A percentile compares a stretch with the other conserved stretches of the same genome.
Evolutionary conservation across 2,113 vertebrate genomes (phyloP).

Genomic region (Calypte anna): DNA sequence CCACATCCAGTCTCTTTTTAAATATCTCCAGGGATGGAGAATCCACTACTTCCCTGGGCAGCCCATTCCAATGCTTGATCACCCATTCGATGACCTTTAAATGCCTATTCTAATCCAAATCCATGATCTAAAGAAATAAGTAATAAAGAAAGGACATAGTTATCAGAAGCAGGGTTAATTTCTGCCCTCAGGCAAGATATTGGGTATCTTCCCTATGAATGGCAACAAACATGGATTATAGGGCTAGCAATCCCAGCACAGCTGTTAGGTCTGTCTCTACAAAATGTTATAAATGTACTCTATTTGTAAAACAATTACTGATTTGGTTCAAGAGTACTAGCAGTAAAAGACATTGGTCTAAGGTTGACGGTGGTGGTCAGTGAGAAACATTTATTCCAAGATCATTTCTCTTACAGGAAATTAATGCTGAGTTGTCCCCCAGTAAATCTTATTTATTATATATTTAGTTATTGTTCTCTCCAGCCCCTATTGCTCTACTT

Average conservation of each 20-base stretch:
- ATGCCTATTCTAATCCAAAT: neutral
- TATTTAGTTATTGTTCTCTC: neutral
- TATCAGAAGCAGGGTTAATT: neutral
- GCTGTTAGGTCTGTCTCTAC: neutral
- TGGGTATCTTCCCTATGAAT: neutral
- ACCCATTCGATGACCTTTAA: neutral
- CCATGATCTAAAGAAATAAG: neutral
- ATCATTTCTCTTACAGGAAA: neutral
- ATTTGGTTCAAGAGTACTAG: neutral
- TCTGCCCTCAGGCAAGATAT: neutral
- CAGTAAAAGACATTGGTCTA: neutral
- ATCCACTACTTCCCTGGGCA: no score
- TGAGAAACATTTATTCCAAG: neutral
- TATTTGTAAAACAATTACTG: neutral
- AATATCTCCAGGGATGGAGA: no score
- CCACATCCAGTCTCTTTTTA: no score
- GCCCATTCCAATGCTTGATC: no score
- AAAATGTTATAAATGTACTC: neutral
- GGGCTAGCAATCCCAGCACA: neutral
- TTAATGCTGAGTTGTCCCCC: neutral
- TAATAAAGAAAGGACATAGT: neutral
- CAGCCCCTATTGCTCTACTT: neutral
- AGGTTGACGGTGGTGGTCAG: neutral
- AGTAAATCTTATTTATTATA: neutral
- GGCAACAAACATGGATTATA: neutral